These are phyloP conservation scores for Drosophila albomicans DNA, from an alignment of 1,140 invertebrate genomes.

Conservation along the genomic window DNA sequence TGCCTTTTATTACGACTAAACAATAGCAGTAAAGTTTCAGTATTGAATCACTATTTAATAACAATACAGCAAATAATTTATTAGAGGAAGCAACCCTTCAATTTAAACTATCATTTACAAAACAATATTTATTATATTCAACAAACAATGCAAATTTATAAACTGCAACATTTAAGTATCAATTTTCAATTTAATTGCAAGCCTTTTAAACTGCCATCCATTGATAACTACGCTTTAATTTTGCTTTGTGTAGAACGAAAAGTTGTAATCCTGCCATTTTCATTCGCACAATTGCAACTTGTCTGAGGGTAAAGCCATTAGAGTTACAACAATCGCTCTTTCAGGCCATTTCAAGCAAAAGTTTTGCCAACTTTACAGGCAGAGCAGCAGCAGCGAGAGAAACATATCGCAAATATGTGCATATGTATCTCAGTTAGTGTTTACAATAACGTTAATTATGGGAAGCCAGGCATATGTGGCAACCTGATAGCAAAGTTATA, in stretches of 20 bases:
- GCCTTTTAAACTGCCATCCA: neutral
- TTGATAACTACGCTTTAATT: neutral
- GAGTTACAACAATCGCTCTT: neutral
- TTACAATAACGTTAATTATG: constrained; percentile 76
- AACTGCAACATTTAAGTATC: too few relatives aligned
- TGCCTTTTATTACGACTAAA: too few relatives aligned
- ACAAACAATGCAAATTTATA: neutral
- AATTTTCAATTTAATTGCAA: neutral
- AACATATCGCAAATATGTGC: constrained; percentile 21
- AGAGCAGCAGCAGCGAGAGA: constrained; percentile 2
- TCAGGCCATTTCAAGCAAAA: constrained; percentile 29
- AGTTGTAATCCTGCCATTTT: neutral
- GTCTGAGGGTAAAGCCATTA: constrained; percentile 8
- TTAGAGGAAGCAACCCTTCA: too few relatives aligned
- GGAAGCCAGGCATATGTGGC: constrained; percentile 67
- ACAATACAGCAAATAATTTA: too few relatives aligned
- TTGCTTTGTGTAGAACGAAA: constrained; percentile 13
- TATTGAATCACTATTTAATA: too few relatives aligned
- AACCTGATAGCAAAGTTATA: constrained; percentile 47
- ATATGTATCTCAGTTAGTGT: constrained; percentile 41
- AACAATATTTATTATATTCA: too few relatives aligned
- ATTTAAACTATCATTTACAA: too few relatives aligned
- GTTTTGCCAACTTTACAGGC: constrained; percentile 60
- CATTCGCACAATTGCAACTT: constrained; percentile 29
- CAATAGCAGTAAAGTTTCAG: too few relatives aligned